Conservation (phyloP, 2,888 invertebrate genomes). For the Thymelicus lineola region DNA sequence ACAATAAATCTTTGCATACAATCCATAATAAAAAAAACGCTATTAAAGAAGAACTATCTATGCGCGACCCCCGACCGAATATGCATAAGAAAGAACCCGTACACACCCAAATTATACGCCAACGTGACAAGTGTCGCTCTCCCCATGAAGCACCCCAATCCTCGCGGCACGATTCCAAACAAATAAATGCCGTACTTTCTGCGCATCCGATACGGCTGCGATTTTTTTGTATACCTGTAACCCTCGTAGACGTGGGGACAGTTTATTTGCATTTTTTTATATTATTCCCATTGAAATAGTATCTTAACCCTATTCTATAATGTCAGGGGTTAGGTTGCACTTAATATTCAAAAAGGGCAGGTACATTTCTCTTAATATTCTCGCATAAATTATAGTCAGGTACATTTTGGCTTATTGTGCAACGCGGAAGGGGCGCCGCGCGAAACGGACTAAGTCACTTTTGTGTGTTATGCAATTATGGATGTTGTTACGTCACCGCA, state of each 20-base stretch:
- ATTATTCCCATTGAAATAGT: constrained; percentile 82
- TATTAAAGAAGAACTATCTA: constrained; percentile 82
- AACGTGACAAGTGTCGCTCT: constrained; percentile 78
- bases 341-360: constrained; percentile 86
- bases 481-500: constrained; percentile 51
- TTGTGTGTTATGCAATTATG: constrained; percentile 52
- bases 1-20: constrained; percentile 84
- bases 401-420: constrained; percentile 83
- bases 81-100: constrained; percentile 78
- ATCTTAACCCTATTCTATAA: constrained; percentile 84
- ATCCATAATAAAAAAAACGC: constrained; percentile 74
- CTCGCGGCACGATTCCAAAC: constrained; percentile 44
- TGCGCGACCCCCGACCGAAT: constrained; percentile 74
- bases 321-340: constrained; percentile 86
- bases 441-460: constrained; percentile 58
- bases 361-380: constrained; percentile 85
- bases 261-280: constrained; percentile 84
- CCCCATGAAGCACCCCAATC: constrained; percentile 61
- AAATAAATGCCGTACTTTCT: constrained; percentile 64
- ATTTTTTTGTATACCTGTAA: constrained; percentile 79
- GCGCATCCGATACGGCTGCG: constrained; percentile 62
- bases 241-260: constrained; percentile 78
- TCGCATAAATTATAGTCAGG: constrained; percentile 86
- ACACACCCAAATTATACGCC: constrained; percentile 82
- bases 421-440: constrained; percentile 58